phyloP scores from a whole-genome alignment of 92 coral and sea anemone genomes.

The Plumapathes pennacea region DNA sequence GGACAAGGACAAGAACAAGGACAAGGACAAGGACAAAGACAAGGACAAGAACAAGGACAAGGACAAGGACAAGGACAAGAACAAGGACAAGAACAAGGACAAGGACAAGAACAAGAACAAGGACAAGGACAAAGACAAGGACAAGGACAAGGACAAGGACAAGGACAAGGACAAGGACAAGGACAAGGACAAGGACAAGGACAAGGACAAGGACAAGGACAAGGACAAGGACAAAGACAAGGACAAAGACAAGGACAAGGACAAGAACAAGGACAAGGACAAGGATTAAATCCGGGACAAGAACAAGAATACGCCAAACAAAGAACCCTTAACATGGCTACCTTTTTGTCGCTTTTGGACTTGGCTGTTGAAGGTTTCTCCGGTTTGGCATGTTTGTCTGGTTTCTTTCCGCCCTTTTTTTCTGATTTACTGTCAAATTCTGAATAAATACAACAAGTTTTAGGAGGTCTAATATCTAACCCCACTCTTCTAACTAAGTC shows the following conservation, averaged over 20 bases:
- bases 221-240: not conserved
- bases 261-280: not conserved
- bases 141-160: too few species aligned
- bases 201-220: not conserved
- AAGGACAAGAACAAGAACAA: too few species aligned
- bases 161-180: not conserved
- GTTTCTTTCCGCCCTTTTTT: slow-evolving; percentile 72
- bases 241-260: not conserved
- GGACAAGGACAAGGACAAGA: not conserved
- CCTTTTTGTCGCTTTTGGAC: slow-evolving; percentile 96
- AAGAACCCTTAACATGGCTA: not conserved
- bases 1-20: not conserved
- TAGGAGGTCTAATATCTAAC: too few species aligned
- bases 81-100: not conserved
- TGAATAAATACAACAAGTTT: slow-evolving; percentile 2
- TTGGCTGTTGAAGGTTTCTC: slow-evolving; percentile 93
- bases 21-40: not conserved
- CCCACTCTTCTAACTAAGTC: too few species aligned
- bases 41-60: not conserved
- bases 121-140: too few species aligned
- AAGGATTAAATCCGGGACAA: not conserved
- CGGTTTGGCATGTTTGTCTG: slow-evolving; percentile 66
- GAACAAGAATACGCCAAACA: too few species aligned
- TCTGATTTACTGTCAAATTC: slow-evolving; percentile 64
- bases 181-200: not conserved